Evolutionary conservation across 2,888 invertebrate genomes (phyloP).

Genomic region (Acleris sparsana): DNA sequence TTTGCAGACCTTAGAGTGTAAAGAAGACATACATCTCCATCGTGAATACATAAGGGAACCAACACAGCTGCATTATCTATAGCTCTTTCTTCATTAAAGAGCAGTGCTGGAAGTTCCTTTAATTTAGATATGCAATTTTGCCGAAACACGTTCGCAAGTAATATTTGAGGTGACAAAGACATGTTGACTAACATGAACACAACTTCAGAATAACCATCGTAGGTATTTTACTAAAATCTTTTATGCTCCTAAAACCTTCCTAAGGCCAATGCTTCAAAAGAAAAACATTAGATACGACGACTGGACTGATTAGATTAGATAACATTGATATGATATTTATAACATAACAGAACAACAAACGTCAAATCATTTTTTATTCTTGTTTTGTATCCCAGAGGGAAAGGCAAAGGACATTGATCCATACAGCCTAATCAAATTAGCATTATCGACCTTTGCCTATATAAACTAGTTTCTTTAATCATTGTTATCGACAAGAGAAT

Average conservation of each 20-base stretch:
- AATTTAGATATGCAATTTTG: conserved; percentile 84
- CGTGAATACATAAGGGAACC: conserved; percentile 89
- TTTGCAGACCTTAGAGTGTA: conserved; percentile 91
- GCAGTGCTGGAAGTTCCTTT: conserved; percentile 80
- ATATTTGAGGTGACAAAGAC: conserved; percentile 61
- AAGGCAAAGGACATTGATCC: no score
- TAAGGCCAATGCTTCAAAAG: no score
- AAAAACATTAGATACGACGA: no score
- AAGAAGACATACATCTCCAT: conserved; percentile 88
- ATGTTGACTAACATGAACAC: conserved; percentile 43
- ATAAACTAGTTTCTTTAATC: no score
- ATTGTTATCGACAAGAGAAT: no score
- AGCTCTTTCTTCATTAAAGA: conserved; percentile 47
- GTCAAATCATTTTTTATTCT: no score
- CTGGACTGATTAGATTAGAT: background rate
- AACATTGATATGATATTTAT: no score
- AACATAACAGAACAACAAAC: no score
- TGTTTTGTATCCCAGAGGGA: no score
- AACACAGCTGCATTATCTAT: conserved; percentile 89
- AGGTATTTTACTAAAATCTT: conserved; percentile 3
- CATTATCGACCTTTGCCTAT: no score
- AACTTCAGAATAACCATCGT: conserved; percentile 7
- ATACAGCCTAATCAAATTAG: no score
- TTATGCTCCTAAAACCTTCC: no score
- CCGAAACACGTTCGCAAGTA: conserved; percentile 81